A percentile compares a stretch with the other conserved stretches of the same genome.
These are phyloP conservation scores for Melanophora roralis DNA, from an alignment of 2,888 invertebrate species.

Conservation along the genomic window DNA sequence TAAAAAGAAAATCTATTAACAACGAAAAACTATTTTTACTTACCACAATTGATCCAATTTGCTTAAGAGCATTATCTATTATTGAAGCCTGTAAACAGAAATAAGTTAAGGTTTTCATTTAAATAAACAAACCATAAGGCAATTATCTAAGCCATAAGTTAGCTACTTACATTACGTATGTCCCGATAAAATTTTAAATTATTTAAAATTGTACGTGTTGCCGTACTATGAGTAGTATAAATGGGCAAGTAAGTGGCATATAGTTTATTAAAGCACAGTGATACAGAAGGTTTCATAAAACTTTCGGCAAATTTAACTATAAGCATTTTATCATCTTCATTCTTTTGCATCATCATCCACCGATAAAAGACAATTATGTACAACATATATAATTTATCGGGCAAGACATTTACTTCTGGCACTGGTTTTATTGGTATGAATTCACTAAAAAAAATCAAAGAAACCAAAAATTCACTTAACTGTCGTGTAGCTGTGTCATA, in stretches of 20 bases:
- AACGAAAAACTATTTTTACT: background rate
- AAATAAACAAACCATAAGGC: too few relatives aligned
- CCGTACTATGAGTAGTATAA: slow-evolving; percentile 62
- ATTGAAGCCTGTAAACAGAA: slow-evolving; percentile 48
- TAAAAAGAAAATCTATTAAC: too few relatives aligned
- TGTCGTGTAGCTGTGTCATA: background rate
- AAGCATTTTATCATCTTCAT: slow-evolving; percentile 61
- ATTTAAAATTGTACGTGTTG: slow-evolving; percentile 67
- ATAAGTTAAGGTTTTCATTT: background rate
- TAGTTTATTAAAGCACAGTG: slow-evolving; percentile 63
- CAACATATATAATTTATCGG: slow-evolving; percentile 69
- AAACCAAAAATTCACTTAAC: background rate
- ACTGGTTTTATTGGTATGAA: slow-evolving; percentile 41
- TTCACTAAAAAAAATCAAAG: slow-evolving; percentile 26
- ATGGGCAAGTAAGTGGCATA: slow-evolving; percentile 67
- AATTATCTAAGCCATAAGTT: too few relatives aligned
- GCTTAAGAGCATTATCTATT: slow-evolving; percentile 53
- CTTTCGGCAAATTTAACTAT: slow-evolving; percentile 67
- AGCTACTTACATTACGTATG: slow-evolving; percentile 64
- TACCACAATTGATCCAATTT: slow-evolving; percentile 38
- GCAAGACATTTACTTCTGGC: slow-evolving; percentile 62
- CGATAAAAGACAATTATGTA: slow-evolving; percentile 70
- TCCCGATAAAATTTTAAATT: slow-evolving; percentile 64
- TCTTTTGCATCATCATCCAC: slow-evolving; percentile 67
- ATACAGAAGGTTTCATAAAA: slow-evolving; percentile 68